Conservation (phyloP, 2,113 vertebrate species). For the Empidonax alnorum region DNA sequence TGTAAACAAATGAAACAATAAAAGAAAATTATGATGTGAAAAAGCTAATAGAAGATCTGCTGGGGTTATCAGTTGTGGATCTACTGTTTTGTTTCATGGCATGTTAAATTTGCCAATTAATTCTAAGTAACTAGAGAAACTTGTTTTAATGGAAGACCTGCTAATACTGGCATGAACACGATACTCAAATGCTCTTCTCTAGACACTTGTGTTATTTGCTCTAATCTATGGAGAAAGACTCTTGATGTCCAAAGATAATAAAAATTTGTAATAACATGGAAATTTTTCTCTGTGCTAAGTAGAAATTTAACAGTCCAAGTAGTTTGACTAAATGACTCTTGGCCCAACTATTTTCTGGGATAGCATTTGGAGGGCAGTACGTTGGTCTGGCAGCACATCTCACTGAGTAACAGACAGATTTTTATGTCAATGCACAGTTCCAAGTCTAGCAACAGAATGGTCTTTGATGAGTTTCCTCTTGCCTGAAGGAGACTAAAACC, state of each 20-base stretch:
- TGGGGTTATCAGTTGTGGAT: background rate
- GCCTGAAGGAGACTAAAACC: background rate
- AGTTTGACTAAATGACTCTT: background rate
- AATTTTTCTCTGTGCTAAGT: background rate
- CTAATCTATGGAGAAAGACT: background rate
- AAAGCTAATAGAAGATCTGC: background rate
- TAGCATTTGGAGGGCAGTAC: background rate
- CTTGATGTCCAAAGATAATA: background rate
- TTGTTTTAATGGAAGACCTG: background rate
- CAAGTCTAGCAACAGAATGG: background rate
- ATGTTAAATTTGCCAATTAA: background rate
- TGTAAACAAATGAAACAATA: rapidly evolving
- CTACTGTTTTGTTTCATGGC: background rate
- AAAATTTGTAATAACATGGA: background rate
- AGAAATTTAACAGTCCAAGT: background rate
- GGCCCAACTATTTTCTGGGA: background rate
- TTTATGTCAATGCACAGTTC: background rate
- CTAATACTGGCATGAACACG: background rate
- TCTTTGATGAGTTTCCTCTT: background rate
- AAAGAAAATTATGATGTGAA: background rate
- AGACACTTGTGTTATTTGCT: background rate
- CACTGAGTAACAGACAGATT: background rate
- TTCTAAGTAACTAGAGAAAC: background rate
- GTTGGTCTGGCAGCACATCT: background rate
- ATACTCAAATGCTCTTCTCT: background rate